These are phyloP conservation scores for Crocallis elinguaria DNA, from an alignment of 2,888 invertebrate species.

Conservation along the genomic window DNA sequence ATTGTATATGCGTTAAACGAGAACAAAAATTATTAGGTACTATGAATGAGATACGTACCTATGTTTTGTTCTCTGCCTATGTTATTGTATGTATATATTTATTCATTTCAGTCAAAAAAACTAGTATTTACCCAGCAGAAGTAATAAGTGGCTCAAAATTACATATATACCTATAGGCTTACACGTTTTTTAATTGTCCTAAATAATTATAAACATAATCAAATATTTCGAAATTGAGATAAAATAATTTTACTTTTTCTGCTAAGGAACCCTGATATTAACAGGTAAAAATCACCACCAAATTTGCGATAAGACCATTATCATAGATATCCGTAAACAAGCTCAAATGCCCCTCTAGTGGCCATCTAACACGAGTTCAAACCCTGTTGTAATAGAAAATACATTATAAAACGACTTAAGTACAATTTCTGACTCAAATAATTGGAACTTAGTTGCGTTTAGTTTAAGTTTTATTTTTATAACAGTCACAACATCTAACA, in stretches of 20 bases:
- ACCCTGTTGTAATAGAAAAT: slow-evolving; percentile 44
- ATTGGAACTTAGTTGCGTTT: background rate
- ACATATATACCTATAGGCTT: too few relatives aligned
- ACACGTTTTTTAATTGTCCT: background rate
- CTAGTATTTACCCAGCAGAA: too few relatives aligned
- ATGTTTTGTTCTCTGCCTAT: too few relatives aligned
- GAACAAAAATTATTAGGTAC: slow-evolving; percentile 5
- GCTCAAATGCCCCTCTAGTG: slow-evolving; percentile 69
- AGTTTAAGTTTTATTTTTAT: slow-evolving; percentile 19
- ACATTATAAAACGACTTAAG: slow-evolving; percentile 14
- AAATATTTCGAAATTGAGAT: background rate
- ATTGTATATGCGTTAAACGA: slow-evolving; percentile 17
- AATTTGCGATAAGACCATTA: slow-evolving; percentile 52
- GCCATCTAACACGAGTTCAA: slow-evolving; percentile 79
- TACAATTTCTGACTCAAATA: background rate
- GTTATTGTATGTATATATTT: background rate
- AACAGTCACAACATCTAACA: slow-evolving; percentile 1
- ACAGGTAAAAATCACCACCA: slow-evolving; percentile 36
- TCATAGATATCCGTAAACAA: slow-evolving; percentile 65
- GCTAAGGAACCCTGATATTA: background rate
- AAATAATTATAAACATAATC: too few relatives aligned
- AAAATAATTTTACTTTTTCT: background rate
- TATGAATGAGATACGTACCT: background rate
- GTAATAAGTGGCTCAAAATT: too few relatives aligned
- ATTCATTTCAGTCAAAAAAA: too few relatives aligned